phyloP scores from a whole-genome alignment of 2,888 invertebrate species.

The Drosophila borealis region DNA sequence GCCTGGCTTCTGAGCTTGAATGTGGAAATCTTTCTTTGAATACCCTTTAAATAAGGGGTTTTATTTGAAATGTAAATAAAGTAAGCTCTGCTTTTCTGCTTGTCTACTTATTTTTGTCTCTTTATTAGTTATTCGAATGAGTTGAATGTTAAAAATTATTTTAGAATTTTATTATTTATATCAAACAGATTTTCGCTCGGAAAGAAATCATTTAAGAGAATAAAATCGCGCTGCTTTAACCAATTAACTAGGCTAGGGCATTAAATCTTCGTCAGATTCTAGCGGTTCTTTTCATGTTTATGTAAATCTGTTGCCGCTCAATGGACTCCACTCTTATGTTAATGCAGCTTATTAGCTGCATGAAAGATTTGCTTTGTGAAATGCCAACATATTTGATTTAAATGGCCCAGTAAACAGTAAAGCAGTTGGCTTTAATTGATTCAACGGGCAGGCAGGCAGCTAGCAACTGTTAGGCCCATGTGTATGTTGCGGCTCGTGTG shows the following conservation, averaged over 20 bases:
- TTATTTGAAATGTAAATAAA: background rate
- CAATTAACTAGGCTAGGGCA: slow-evolving; percentile 3
- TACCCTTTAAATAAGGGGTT: background rate
- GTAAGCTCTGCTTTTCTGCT: background rate
- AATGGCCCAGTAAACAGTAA: slow-evolving; percentile 75
- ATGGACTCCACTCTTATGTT: slow-evolving; percentile 43
- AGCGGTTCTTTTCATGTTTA: slow-evolving; percentile 27
- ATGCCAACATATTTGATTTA: slow-evolving; percentile 50
- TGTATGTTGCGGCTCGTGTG: slow-evolving; percentile 19
- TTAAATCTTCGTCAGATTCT: slow-evolving; percentile 15
- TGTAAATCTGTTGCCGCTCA: slow-evolving; percentile 49
- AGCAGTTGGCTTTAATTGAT: slow-evolving; percentile 74
- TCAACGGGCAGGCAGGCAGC: slow-evolving; percentile 33
- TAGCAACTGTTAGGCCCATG: slow-evolving; percentile 4
- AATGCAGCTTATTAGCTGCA: slow-evolving; percentile 71
- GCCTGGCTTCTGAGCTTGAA: slow-evolving; percentile 1
- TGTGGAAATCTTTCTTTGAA: background rate
- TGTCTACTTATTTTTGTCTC: too few species aligned
- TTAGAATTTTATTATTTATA: too few species aligned
- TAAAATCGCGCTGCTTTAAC: too few species aligned
- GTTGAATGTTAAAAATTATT: too few species aligned
- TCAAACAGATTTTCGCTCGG: too few species aligned
- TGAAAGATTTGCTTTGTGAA: slow-evolving; percentile 63
- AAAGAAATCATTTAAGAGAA: too few species aligned
- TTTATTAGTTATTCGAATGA: background rate